phyloP scores from a whole-genome alignment of 1,140 invertebrate species.

The Spodoptera litura region DNA sequence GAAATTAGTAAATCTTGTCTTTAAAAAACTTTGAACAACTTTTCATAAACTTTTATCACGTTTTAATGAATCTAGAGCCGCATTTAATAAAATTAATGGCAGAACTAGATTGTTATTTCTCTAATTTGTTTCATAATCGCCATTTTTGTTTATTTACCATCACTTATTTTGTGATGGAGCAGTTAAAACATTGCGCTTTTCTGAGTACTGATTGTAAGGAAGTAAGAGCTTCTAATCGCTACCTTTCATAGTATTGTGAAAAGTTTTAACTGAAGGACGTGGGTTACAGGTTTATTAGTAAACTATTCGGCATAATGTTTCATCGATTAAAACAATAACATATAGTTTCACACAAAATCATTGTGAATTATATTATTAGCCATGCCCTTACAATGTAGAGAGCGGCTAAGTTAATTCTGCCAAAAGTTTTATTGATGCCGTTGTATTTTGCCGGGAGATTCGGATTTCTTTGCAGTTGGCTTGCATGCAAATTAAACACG shows the following conservation, averaged over 20 bases:
- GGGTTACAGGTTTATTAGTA: not conserved
- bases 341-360: slow-evolving; percentile 11
- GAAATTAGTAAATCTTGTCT: not conserved
- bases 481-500: not conserved
- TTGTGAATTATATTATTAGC: slow-evolving; percentile 27
- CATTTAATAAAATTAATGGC: slow-evolving; percentile 13
- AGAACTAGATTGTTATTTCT: not conserved
- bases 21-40: not conserved
- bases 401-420: slow-evolving; percentile 10
- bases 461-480: not conserved
- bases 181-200: not conserved
- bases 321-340: not conserved
- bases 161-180: not conserved
- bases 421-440: slow-evolving; percentile 23
- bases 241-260: slow-evolving; percentile 4
- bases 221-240: not conserved
- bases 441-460: not conserved
- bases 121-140: slow-evolving; percentile 6
- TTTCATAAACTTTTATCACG: not conserved
- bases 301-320: not conserved
- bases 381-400: not conserved
- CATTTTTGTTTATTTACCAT: slow-evolving; percentile 9
- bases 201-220: not conserved
- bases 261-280: slow-evolving; percentile 10
- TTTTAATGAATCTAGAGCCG: not conserved